Conservation (phyloP, 2,797 vertebrate genomes). For the Anniella stebbinsi region DNA sequence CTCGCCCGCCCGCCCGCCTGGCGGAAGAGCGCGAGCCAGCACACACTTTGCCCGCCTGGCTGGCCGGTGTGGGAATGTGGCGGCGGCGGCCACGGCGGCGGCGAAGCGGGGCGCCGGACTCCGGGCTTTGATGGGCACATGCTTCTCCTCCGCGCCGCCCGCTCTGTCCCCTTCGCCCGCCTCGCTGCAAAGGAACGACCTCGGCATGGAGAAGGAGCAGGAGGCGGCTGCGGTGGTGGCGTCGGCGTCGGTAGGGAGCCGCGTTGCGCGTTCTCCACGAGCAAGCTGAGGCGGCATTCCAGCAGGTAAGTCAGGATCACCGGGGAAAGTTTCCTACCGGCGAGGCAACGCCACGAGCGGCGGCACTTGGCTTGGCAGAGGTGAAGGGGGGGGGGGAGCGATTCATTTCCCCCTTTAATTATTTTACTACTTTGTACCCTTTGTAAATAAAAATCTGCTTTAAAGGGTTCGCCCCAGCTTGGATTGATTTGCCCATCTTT, state of each 20-base stretch:
- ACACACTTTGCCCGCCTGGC: not conserved
- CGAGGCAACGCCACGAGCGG: not conserved
- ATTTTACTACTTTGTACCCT: not conserved
- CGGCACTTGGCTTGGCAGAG: not conserved
- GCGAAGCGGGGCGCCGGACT: not conserved
- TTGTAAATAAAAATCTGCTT: not conserved
- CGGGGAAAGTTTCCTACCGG: constrained; percentile 14
- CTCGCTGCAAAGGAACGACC: not conserved
- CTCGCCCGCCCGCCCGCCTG: not conserved
- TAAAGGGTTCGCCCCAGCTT: not conserved
- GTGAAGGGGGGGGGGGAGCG: too few species aligned
- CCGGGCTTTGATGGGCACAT: not conserved
- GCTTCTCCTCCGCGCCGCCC: not conserved
- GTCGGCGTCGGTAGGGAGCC: not conserved
- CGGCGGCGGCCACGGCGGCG: constrained; percentile 1
- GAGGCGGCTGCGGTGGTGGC: not conserved
- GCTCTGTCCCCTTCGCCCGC: not conserved
- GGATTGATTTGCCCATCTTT: not conserved
- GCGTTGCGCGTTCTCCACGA: not conserved
- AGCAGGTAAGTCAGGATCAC: constrained; percentile 13
- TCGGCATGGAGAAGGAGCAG: constrained; percentile 11
- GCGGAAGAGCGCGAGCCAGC: not conserved
- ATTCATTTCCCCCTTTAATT: not conserved
- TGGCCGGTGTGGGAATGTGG: constrained; percentile 26
- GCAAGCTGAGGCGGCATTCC: constrained; percentile 46